Evolutionary conservation across 2,888 invertebrate species (phyloP).

Genomic region (Furcula furcula): DNA sequence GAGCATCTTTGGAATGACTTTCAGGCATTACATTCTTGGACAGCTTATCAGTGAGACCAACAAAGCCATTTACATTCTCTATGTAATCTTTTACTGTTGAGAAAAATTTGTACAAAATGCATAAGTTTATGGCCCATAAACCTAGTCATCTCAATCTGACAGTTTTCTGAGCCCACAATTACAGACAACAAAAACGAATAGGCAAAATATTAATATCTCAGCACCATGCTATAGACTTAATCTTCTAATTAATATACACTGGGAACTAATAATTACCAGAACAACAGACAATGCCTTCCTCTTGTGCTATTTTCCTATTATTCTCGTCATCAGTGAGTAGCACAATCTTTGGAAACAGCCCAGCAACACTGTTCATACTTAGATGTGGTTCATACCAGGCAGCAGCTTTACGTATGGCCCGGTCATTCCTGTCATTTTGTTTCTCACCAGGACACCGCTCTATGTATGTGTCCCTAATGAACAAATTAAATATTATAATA

Average conservation of each 20-base stretch:
- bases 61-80: conserved; percentile 84
- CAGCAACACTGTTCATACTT: conserved; percentile 45
- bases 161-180: too few species aligned
- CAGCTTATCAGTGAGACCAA: conserved; percentile 91
- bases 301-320: conserved; percentile 87
- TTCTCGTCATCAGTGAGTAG: conserved; percentile 92
- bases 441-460: conserved; percentile 91
- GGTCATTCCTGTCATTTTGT: conserved; percentile 94
- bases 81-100: conserved; percentile 88
- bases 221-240: too few species aligned
- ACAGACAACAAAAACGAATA: too few species aligned
- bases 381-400: conserved; percentile 93
- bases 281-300: conserved; percentile 86
- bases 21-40: conserved; percentile 85
- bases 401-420: conserved; percentile 91
- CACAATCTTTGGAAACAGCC: conserved; percentile 82
- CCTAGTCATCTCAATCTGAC: too few species aligned
- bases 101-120: too few species aligned
- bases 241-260: background rate
- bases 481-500: too few species aligned
- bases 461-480: conserved; percentile 94
- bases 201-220: too few species aligned
- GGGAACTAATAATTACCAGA: conserved; percentile 78
- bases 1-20: conserved; percentile 82
- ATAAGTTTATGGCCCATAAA: too few species aligned